Conservation (phyloP, 1,140 invertebrate genomes). For the Conus ventricosus region DNA sequence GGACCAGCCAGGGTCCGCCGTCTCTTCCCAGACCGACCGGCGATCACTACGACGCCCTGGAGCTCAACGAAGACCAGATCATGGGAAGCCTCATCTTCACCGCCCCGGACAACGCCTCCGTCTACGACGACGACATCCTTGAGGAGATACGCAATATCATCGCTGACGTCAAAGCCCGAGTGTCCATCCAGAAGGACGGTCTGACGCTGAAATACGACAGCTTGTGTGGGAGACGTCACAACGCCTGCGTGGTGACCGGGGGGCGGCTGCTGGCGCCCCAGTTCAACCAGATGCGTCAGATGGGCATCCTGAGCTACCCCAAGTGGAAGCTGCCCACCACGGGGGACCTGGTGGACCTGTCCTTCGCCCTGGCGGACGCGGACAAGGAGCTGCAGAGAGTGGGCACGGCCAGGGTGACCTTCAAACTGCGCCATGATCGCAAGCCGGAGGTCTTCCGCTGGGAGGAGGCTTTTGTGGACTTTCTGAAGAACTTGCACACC, state of each 20-base stretch:
- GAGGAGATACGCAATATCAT: slow-evolving; percentile 18
- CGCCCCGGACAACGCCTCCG: slow-evolving; percentile 16
- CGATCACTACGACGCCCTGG: slow-evolving; percentile 33
- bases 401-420: slow-evolving; percentile 23
- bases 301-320: slow-evolving; percentile 25
- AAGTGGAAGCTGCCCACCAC: slow-evolving; percentile 34
- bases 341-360: neutral
- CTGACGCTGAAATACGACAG: slow-evolving; percentile 1
- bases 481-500: neutral
- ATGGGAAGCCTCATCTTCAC: slow-evolving; percentile 35
- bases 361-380: slow-evolving; percentile 29
- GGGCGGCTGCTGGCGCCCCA: slow-evolving; percentile 23
- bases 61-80: slow-evolving; percentile 33
- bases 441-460: slow-evolving; percentile 17
- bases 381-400: slow-evolving; percentile 10
- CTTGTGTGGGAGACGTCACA: slow-evolving; percentile 5
- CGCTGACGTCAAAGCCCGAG: slow-evolving; percentile 9
- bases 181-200: neutral
- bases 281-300: slow-evolving; percentile 25
- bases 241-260: slow-evolving; percentile 28
- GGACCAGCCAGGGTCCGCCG: slow-evolving; percentile 7
- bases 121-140: slow-evolving; percentile 30
- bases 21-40: slow-evolving; percentile 35
- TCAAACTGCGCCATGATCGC: slow-evolving; percentile 27
- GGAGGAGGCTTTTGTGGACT: slow-evolving; percentile 25